Base-by-base conservation (phyloP, 2,797 vertebrate species). In the Euphonia xanthogaster region DNA sequence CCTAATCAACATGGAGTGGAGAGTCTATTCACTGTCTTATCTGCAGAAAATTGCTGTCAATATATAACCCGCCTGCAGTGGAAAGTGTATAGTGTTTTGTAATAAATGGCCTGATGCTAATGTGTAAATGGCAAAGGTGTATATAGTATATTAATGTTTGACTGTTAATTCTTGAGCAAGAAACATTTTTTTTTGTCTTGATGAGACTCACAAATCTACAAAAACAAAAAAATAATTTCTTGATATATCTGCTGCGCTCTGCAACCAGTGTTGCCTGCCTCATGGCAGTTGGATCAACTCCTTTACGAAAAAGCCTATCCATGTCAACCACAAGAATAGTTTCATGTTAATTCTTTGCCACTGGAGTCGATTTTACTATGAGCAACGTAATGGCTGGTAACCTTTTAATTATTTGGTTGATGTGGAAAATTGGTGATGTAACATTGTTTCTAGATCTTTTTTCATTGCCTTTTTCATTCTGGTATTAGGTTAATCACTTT, bases 91-190 rank as follows among this genome's bases (percentile, higher is more conserved):
- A 98, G 98, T 99, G 99, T 99, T 98, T 98, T 98, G 98, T 99
- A 98, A 98, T 98, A 98, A 99, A 98, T 98, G 99, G 99, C 99
- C 99, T 98, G 99, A 99, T 98, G 99, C 98, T 98, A 99, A 99
- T 99, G 98, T 99, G 99, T 98, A 98, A 98, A 98, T 97, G 98
- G 99, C 98, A 98, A 99, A 99, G 99, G 99, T 99, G 99, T 99
- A 99, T 98, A 99, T 99, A 99, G 98, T 99, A 99, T 99, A 99
- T 99, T 99, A 98, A 99, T 99, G 99, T 99, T 98, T 99, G 99
- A 99, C 99, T 99, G 99, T 99, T 99, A 98, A 98, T 99, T 98
- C 98, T 98, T 98, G 98, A 99, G 99, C 98, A 98, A 98, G 98
- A 98, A 98, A 98, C 98, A 97, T 98, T 98, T 98, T 98, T 99